Percentiles rank a stretch among this genome's conserved stretches.
These are phyloP conservation scores for Stomatorhinus walkeri DNA, from an alignment of 2,797 vertebrate genomes.

Conservation along the genomic window DNA sequence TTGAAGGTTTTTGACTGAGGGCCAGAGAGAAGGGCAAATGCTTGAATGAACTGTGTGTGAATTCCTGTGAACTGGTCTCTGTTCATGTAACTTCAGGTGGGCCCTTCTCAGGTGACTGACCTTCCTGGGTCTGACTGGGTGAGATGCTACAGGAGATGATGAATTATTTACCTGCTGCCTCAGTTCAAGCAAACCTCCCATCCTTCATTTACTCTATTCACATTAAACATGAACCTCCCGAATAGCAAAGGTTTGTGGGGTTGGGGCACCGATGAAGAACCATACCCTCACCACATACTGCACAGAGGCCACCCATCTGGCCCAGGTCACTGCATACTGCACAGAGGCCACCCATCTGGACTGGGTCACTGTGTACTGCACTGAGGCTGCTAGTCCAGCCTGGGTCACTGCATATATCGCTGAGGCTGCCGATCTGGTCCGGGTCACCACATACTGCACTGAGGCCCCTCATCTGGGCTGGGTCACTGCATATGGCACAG, in stretches of 20 bases:
- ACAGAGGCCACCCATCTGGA: not conserved
- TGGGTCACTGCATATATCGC: too few relatives aligned
- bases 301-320: not conserved
- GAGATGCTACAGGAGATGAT: not conserved
- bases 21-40: not conserved
- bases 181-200: not conserved
- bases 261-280: not conserved
- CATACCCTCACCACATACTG: not conserved
- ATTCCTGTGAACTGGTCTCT: not conserved
- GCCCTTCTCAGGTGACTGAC: not conserved
- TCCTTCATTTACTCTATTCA: not conserved
- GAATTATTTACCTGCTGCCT: constrained; percentile 2
- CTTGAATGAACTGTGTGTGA: not conserved
- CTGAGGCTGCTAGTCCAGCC: not conserved
- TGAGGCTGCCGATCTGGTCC: too few relatives aligned
- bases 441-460: too few relatives aligned
- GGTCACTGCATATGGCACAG: too few relatives aligned
- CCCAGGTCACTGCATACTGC: not conserved
- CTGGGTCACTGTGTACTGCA: not conserved
- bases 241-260: not conserved
- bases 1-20: not conserved
- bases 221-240: not conserved
- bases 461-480: too few relatives aligned
- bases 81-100: not conserved
- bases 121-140: not conserved